Conservation (phyloP, 2,113 vertebrate species). For the Apeltes quadracus region DNA sequence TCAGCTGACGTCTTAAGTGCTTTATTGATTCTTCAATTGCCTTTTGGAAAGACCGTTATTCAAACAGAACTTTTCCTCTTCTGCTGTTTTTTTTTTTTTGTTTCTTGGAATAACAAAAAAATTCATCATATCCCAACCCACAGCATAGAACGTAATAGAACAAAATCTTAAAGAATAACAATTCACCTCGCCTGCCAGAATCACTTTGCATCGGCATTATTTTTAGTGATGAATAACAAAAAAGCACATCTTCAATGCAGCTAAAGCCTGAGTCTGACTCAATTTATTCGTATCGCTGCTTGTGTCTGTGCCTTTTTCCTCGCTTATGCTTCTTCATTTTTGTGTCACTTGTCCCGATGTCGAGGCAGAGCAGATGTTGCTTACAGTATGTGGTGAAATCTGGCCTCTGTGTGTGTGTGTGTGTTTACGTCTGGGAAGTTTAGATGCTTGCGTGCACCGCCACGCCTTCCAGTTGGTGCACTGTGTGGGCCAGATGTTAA, state of each 20-base stretch:
- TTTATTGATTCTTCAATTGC: slow-evolving; percentile 64
- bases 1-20: slow-evolving; percentile 48
- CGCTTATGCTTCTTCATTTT: not conserved
- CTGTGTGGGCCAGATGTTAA: slow-evolving; percentile 46
- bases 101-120: not conserved
- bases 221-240: too few species aligned
- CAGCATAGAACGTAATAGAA: not conserved
- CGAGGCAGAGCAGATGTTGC: not conserved
- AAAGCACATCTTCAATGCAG: too few species aligned
- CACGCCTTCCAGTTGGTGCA: slow-evolving; percentile 9
- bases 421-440: not conserved
- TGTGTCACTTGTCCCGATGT: not conserved
- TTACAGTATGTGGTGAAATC: not conserved
- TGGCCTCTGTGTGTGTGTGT: not conserved
- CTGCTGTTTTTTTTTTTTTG: not conserved
- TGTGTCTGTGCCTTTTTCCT: not conserved
- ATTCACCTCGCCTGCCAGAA: not conserved
- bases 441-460: not conserved
- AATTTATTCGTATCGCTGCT: not conserved
- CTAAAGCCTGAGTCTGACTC: not conserved
- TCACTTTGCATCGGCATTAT: too few species aligned
- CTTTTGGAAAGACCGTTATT: too few species aligned
- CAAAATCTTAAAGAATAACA: not conserved
- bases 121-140: not conserved
- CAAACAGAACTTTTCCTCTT: not conserved